Conservation (phyloP, 1,140 invertebrate genomes). For the Chelonus insularis region DNA sequence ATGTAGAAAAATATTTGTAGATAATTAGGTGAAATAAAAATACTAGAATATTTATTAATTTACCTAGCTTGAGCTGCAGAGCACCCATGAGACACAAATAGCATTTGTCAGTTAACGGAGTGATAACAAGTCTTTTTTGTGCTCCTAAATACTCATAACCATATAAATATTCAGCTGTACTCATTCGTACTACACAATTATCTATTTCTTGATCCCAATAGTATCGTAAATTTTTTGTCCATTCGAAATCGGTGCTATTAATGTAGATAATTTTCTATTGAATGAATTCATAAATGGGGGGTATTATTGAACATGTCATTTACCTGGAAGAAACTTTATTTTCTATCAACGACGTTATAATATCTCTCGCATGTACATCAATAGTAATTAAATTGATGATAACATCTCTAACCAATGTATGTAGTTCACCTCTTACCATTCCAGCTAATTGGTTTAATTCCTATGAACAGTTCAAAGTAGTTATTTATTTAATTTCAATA, state of each 20-base stretch:
- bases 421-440: slow-evolving; percentile 73
- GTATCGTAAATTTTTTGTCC: slow-evolving; percentile 11
- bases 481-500: slow-evolving; percentile 10
- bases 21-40: neutral
- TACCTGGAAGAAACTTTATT: slow-evolving; percentile 61
- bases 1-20: neutral
- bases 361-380: slow-evolving; percentile 85
- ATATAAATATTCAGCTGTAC: slow-evolving; percentile 64
- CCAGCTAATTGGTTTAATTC: slow-evolving; percentile 78
- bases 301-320: neutral
- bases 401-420: slow-evolving; percentile 71
- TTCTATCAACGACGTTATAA: slow-evolving; percentile 72
- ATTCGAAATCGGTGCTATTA: neutral
- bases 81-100: slow-evolving; percentile 93
- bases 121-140: slow-evolving; percentile 83
- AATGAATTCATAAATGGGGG: neutral
- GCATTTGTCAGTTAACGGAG: slow-evolving; percentile 89
- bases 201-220: slow-evolving; percentile 7
- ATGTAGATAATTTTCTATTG: neutral
- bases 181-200: slow-evolving; percentile 1
- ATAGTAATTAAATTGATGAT: slow-evolving; percentile 84
- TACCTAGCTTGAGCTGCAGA: slow-evolving; percentile 74
- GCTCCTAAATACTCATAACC: slow-evolving; percentile 97
- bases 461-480: slow-evolving; percentile 50
- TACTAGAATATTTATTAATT: neutral